Evolutionary conservation across 2,113 vertebrate genomes (phyloP).

Genomic region (Thomomys bottae): DNA sequence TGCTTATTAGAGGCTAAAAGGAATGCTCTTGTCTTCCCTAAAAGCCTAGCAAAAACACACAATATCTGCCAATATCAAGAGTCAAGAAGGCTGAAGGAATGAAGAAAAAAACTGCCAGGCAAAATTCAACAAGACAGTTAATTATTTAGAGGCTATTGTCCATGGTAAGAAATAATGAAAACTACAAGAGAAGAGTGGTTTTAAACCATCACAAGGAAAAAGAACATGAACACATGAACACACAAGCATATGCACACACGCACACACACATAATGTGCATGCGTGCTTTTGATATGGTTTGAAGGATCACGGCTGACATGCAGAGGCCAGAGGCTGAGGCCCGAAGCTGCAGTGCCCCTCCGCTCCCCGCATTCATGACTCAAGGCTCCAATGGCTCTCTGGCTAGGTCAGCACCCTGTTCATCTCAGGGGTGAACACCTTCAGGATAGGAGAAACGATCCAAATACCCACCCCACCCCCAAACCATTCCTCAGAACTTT

Average conservation of each 20-base stretch:
- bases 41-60: no score
- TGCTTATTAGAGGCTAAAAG: no score
- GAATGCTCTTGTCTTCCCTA: no score
- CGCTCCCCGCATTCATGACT: neutral
- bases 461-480: neutral
- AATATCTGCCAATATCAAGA: no score
- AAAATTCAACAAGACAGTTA: no score
- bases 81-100: no score
- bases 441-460: neutral
- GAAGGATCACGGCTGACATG: neutral
- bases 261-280: no score
- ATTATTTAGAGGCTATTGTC: no score
- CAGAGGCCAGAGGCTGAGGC: neutral
- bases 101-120: no score
- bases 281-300: neutral
- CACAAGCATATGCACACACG: no score
- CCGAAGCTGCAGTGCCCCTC: neutral
- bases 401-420: neutral
- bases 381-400: accelerated
- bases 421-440: neutral
- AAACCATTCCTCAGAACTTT: constrained; percentile 47
- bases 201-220: neutral
- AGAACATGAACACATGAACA: neutral
- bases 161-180: no score
- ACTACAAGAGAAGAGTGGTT: no score